A percentile compares a stretch with the other conserved stretches of the same genome.
These are phyloP conservation scores for Trichogramma evanescens DNA, from an alignment of 2,888 invertebrate species.

Conservation along the genomic window DNA sequence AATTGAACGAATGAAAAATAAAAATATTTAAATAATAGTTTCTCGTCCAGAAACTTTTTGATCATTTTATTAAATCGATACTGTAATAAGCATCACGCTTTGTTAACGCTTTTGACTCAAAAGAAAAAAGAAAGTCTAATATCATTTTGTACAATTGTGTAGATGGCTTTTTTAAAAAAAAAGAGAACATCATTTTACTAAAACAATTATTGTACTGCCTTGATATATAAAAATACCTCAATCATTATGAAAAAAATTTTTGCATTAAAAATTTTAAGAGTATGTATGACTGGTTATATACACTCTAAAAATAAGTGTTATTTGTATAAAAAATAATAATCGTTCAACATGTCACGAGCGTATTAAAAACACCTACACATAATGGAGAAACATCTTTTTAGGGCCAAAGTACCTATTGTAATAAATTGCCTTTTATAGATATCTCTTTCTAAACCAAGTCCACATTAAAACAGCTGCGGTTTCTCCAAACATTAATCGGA, in stretches of 20 bases:
- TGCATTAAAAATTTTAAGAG: conserved; percentile 18
- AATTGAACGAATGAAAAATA: conserved; percentile 20
- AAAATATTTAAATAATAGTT: conserved; percentile 16
- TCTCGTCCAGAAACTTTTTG: conserved; percentile 12
- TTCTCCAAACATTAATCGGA: conserved; percentile 7
- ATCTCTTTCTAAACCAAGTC: conserved; percentile 20
- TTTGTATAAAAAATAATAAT: conserved; percentile 20
- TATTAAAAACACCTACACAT: conserved; percentile 19
- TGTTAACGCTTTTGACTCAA: conserved; percentile 21
- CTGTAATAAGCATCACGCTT: conserved; percentile 16
- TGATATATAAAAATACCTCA: not conserved
- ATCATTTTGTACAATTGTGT: conserved; percentile 14
- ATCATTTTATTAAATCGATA: conserved; percentile 7
- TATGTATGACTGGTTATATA: conserved; percentile 1
- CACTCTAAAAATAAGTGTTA: conserved; percentile 17
- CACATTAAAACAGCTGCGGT: conserved; percentile 17
- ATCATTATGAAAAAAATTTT: conserved; percentile 15
- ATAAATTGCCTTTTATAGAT: conserved; percentile 22
- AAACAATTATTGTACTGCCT: conserved; percentile 18
- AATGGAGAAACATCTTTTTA: conserved; percentile 15
- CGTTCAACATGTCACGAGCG: conserved; percentile 17
- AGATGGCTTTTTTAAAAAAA: conserved; percentile 12
- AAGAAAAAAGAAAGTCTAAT: conserved; percentile 4
- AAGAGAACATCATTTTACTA: not conserved
- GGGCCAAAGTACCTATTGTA: conserved; percentile 18